These are phyloP conservation scores for Karalla daura DNA, from an alignment of 2,797 vertebrate genomes.

Conservation along the genomic window DNA sequence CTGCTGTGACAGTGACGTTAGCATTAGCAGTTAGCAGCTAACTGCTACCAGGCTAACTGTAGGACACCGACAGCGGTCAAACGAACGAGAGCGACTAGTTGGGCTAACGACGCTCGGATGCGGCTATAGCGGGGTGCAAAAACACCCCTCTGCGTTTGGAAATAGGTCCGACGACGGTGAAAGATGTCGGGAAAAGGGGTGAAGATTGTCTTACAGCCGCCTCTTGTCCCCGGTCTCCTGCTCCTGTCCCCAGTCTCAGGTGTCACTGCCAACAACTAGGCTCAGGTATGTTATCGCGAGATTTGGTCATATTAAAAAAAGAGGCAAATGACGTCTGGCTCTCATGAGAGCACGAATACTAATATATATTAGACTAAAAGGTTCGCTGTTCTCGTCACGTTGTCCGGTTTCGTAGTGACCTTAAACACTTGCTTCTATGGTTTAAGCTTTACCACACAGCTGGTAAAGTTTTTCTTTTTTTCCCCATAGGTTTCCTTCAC, in stretches of 20 bases:
- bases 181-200: neutral
- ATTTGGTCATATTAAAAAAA: neutral
- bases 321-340: no score
- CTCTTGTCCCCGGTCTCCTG: constrained; percentile 53
- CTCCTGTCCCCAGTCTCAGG: constrained; percentile 57
- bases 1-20: neutral
- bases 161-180: fast-evolving
- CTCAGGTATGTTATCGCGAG: constrained; percentile 72
- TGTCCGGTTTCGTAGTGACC: no score
- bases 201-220: constrained; percentile 54
- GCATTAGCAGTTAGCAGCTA: constrained; percentile 59
- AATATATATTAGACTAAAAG: no score
- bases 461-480: no score
- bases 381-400: no score
- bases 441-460: no score
- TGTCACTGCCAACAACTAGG: constrained; percentile 47
- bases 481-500: no score
- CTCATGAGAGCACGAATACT: no score
- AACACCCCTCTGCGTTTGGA: fast-evolving
- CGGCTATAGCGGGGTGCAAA: fast-evolving
- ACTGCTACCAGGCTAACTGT: constrained; percentile 60
- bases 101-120: fast-evolving
- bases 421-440: no score
- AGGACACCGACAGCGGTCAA: constrained; percentile 77
- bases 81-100: constrained; percentile 31